A percentile compares a stretch with the other conserved stretches of the same genome.
These are phyloP conservation scores for Latheticus oryzae DNA, from an alignment of 2,888 invertebrate species.

Conservation along the genomic window DNA sequence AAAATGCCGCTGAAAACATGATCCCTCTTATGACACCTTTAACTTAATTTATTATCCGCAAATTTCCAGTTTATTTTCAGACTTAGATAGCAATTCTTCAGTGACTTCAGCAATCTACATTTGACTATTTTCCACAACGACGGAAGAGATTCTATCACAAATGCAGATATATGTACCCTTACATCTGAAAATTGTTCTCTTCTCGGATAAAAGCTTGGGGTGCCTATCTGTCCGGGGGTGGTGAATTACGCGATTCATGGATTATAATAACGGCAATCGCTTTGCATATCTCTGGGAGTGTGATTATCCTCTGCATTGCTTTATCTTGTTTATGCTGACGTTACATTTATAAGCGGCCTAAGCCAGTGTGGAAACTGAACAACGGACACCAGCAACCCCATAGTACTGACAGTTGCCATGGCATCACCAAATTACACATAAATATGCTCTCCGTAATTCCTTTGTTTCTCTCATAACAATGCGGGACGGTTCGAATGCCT, in stretches of 20 bases:
- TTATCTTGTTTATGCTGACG: constrained; percentile 63
- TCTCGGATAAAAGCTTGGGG: constrained; percentile 28
- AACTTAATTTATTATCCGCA: too few species aligned
- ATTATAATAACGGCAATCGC: constrained; percentile 65
- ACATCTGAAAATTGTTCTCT: constrained; percentile 12
- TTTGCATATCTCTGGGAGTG: constrained; percentile 64
- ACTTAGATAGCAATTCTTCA: too few species aligned
- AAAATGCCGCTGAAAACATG: constrained; percentile 1
- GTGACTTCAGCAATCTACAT: too few species aligned
- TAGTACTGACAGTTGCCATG: constrained; percentile 48
- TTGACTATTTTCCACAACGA: too few species aligned
- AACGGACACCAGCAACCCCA: constrained; percentile 49
- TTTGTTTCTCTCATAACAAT: constrained; percentile 53
- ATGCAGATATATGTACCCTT: too few species aligned
- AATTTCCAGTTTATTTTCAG: too few species aligned
- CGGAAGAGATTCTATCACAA: too few species aligned
- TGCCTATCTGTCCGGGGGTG: constrained; percentile 24
- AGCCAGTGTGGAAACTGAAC: constrained; percentile 49
- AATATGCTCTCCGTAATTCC: constrained; percentile 55
- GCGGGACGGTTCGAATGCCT: constrained; percentile 42
- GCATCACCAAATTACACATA: constrained; percentile 56
- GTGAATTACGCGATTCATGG: constrained; percentile 65
- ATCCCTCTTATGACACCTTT: too few species aligned
- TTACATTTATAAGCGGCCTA: constrained; percentile 43
- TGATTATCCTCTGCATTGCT: constrained; percentile 60